A percentile compares a stretch with the other conserved stretches of the same genome.
phyloP scores from a whole-genome alignment of 2,888 invertebrate species.

The Branchipolynoe longqiensis region DNA sequence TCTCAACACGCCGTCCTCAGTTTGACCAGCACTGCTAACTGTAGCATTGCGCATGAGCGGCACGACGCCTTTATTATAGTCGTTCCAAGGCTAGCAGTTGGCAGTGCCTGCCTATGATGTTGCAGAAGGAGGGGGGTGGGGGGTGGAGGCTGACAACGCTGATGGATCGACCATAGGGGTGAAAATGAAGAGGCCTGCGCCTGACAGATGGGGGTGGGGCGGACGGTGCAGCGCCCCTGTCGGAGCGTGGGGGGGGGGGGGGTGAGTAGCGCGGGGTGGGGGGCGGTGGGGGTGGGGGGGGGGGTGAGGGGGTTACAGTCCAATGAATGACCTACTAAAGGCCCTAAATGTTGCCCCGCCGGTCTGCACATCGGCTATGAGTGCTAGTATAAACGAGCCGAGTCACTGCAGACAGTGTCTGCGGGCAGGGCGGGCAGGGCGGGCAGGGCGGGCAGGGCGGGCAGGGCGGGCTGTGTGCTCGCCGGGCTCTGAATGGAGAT shows the following conservation, averaged over 20 bases:
- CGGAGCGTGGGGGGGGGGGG: background rate
- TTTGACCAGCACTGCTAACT: too few relatives aligned
- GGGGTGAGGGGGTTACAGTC: background rate
- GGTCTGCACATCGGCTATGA: background rate
- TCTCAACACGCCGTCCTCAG: too few relatives aligned
- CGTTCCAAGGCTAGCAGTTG: background rate
- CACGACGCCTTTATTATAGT: background rate
- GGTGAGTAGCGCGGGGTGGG: background rate
- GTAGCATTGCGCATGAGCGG: too few relatives aligned
- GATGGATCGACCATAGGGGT: constrained; percentile 52
- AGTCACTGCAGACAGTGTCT: too few relatives aligned
- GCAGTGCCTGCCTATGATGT: background rate
- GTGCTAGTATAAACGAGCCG: background rate
- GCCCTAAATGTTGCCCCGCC: background rate
- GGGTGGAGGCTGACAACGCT: constrained; percentile 19
- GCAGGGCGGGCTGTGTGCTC: too few relatives aligned
- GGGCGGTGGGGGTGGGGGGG: background rate
- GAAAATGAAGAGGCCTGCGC: constrained; percentile 52
- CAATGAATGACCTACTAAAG: constrained; percentile 50
- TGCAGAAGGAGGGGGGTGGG: background rate
- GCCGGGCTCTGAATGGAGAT: too few relatives aligned
- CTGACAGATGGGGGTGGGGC: constrained; percentile 39
- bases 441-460: too few relatives aligned
- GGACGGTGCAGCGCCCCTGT: background rate
- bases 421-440: background rate